Conservation (phyloP, 2,113 vertebrate genomes). For the Spizaetus ornatus region DNA sequence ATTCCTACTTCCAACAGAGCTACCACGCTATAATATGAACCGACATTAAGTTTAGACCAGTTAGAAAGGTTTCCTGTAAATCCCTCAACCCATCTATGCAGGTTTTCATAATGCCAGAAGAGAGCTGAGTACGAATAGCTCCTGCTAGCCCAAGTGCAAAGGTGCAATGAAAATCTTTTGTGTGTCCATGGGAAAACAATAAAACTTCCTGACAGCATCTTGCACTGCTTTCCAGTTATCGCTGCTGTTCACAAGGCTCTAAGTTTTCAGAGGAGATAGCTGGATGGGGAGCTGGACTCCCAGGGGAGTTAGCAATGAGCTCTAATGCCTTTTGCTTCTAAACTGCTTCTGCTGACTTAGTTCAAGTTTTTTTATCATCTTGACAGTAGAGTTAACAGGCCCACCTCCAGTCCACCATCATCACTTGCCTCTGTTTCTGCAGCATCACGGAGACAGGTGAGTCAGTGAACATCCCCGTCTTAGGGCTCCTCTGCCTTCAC, state of each 20-base stretch:
- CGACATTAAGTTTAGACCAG: background rate
- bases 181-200: background rate
- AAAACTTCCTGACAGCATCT: background rate
- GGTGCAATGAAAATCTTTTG: background rate
- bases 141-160: background rate
- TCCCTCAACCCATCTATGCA: background rate
- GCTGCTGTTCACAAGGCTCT: background rate
- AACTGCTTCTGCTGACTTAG: background rate
- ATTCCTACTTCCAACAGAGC: background rate
- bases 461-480: background rate
- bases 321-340: background rate
- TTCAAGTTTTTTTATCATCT: background rate
- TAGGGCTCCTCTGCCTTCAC: background rate
- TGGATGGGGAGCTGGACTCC: background rate
- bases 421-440: background rate
- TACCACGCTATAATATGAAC: background rate
- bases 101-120: background rate
- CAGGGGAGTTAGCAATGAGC: background rate
- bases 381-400: background rate
- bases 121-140: background rate
- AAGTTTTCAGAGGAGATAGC: background rate
- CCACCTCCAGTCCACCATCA: background rate
- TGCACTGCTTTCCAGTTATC: background rate
- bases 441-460: background rate
- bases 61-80: background rate